Conservation (phyloP, 2,888 invertebrate species). For the Volucella zonaria region DNA sequence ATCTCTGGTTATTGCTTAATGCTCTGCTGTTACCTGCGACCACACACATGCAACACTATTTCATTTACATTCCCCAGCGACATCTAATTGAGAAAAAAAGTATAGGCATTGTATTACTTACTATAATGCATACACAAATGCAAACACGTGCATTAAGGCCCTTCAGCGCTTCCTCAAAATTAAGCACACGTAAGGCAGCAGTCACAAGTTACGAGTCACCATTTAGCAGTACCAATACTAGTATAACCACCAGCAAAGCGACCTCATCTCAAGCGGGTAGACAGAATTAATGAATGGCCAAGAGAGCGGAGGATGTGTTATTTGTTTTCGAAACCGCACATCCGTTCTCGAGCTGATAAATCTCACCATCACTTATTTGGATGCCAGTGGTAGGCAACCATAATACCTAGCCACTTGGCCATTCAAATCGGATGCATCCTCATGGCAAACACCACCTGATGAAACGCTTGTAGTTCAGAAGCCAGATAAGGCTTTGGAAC, state of each 20-base stretch:
- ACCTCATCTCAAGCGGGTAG: slow-evolving; percentile 57
- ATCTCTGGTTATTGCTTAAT: slow-evolving; percentile 19
- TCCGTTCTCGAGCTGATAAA: slow-evolving; percentile 71
- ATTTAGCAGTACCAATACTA: background rate
- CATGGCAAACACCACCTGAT: slow-evolving; percentile 67
- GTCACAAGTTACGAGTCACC: no score
- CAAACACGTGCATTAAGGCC: slow-evolving; percentile 21
- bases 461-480: slow-evolving; percentile 67
- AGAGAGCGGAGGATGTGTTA: slow-evolving; percentile 66
- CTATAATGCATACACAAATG: slow-evolving; percentile 54
- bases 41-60: slow-evolving; percentile 55
- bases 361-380: slow-evolving; percentile 65
- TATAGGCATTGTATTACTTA: slow-evolving; percentile 25
- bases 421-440: slow-evolving; percentile 70
- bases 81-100: slow-evolving; percentile 60
- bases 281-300: slow-evolving; percentile 71
- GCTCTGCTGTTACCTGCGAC: slow-evolving; percentile 35
- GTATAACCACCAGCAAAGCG: slow-evolving; percentile 25
- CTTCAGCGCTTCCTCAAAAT: slow-evolving; percentile 35
- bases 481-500: slow-evolving; percentile 48
- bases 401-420: slow-evolving; percentile 52
- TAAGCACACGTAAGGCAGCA: slow-evolving; percentile 42
- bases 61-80: slow-evolving; percentile 44
- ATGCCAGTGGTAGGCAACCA: slow-evolving; percentile 39
- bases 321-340: slow-evolving; percentile 72